A percentile compares a stretch with the other conserved stretches of the same genome.
Conservation (phyloP, 2,113 vertebrate genomes). For the Lagopus leucura region DNA sequence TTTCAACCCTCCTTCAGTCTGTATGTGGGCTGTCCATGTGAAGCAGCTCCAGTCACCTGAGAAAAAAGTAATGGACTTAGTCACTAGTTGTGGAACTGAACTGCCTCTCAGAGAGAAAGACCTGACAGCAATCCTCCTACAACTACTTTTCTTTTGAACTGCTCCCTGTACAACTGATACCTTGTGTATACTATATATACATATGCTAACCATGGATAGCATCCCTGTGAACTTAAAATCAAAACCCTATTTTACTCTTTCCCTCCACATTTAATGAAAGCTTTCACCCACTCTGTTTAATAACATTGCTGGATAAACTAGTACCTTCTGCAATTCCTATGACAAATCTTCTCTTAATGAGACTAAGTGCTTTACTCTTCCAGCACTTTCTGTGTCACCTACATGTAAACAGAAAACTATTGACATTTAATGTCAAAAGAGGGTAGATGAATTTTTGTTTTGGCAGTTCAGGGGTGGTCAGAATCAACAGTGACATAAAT, state of each 20-base stretch:
- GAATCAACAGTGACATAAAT: not conserved
- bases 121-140: not conserved
- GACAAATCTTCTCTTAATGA: not conserved
- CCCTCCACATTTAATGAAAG: not conserved
- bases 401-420: not conserved
- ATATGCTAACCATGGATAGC: not conserved
- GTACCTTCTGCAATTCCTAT: not conserved
- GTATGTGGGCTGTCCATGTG: not conserved
- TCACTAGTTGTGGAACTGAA: not conserved
- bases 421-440: not conserved
- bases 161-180: not conserved
- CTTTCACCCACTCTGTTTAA: not conserved
- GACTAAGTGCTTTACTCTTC: not conserved
- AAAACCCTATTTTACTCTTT: not conserved
- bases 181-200: not conserved
- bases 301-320: not conserved
- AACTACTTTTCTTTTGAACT: not conserved
- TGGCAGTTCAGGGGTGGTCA: not conserved
- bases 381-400: not conserved
- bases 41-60: not conserved
- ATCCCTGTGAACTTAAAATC: not conserved
- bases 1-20: not conserved
- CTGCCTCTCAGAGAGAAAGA: not conserved
- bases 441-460: not conserved
- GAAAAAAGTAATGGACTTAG: not conserved